These are phyloP conservation scores for Pantherophis guttatus DNA, from an alignment of 2,113 vertebrate genomes.

Conservation along the genomic window DNA sequence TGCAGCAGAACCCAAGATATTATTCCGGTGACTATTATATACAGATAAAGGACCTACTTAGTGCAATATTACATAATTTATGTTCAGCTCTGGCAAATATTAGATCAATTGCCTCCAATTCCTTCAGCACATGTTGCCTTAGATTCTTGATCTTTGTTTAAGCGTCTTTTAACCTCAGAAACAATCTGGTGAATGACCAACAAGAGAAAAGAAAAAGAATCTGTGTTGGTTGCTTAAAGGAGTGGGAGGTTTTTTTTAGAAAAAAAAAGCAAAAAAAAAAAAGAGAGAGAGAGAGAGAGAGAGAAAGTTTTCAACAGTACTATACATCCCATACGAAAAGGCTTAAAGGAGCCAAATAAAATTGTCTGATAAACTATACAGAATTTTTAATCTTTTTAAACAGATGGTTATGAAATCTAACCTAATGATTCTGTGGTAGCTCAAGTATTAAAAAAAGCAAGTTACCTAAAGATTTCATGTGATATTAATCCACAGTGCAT, in stretches of 20 bases:
- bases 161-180: background rate
- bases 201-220: background rate
- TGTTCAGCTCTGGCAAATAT: background rate
- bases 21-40: background rate
- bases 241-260: background rate
- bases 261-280: background rate
- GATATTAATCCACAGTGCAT: background rate
- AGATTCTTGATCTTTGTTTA: background rate
- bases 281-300: too few relatives aligned
- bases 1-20: background rate
- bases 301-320: background rate
- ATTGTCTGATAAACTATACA: background rate
- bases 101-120: background rate
- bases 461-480: background rate
- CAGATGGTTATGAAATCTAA: background rate
- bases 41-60: background rate
- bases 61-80: background rate
- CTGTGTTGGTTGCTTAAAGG: background rate
- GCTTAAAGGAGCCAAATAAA: background rate
- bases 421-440: background rate
- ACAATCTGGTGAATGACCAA: background rate
- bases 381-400: background rate
- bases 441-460: background rate
- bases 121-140: background rate
- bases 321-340: background rate